Base-by-base conservation (phyloP, 2,113 vertebrate species). In the Daboia siamensis region DNA sequence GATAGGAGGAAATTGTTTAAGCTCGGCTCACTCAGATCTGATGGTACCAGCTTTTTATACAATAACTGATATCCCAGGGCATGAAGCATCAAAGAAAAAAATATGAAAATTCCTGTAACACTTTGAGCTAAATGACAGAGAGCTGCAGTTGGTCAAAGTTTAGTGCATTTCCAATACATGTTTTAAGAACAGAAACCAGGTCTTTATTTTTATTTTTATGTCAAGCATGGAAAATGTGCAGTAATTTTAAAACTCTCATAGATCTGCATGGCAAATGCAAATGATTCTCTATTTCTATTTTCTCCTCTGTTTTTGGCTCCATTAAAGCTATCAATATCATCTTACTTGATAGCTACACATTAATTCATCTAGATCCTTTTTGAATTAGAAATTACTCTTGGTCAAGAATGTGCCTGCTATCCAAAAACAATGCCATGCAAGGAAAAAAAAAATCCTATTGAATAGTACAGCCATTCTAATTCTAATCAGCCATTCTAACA, bases 1-100 rank as follows among this genome's bases (percentile, higher is more conserved):
- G 88, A 64, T 9, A n/a, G 29, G 92, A 59, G 88, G 88, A 61
- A 93, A 87, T 33, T 88, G 5, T 89, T 94, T 94, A 90, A 94
- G 29, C 29, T 69, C n/a, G 44, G 24, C 57, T 92, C 88, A 12
- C 2, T 86, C 56, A 57, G 51, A 55, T 56, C 69, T 24, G 10
- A 85, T 87, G 87, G 69, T 85, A 89, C 88, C 90, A 88, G 33
- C 48, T 85, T 55, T 89, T 85, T 57, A 51, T n/a, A 89, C 10
- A 69, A 1, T 39, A 44, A 64, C n/a, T 2, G 29, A 84, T 89
- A 84, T 85, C n/a, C 29, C 55, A 56, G 17, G 85, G 64, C 59
- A 64, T 24, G 52, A 20, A 48, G 54, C 57, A 24, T 91, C 17
- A n/a, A 51, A n/a, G 5, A 26, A 26, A 39, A 33, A n/a, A 69